Conservation (phyloP, 2,888 invertebrate genomes). For the Eupithecia pulchellata region DNA sequence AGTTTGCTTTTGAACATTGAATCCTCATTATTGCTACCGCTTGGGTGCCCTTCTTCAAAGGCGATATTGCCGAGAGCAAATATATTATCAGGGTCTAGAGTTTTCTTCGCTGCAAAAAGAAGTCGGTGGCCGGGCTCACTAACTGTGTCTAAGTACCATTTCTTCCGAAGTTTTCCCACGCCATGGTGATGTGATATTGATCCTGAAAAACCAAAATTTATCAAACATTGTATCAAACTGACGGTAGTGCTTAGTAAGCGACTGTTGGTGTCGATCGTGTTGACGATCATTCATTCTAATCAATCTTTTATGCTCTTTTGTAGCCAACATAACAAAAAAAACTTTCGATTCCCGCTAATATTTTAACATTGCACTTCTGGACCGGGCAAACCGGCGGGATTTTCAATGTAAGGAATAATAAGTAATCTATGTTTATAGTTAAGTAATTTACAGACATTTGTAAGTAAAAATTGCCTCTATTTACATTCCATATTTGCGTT, state of each 20-base stretch:
- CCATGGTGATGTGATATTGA: slow-evolving; percentile 99
- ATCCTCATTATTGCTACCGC: slow-evolving; percentile 34
- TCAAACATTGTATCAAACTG: neutral
- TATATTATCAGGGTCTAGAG: slow-evolving; percentile 97
- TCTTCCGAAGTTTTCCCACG: slow-evolving; percentile 95
- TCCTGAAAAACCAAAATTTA: slow-evolving; percentile 65
- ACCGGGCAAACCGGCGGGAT: neutral
- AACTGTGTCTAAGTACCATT: slow-evolving; percentile 94
- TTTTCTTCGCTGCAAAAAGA: slow-evolving; percentile 92
- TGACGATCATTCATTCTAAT: slow-evolving; percentile 7
- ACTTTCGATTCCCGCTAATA: neutral
- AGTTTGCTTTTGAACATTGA: slow-evolving; percentile 68
- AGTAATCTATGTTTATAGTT: too few species aligned
- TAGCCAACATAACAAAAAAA: neutral
- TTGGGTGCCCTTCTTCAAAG: slow-evolving; percentile 55
- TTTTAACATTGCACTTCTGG: neutral
- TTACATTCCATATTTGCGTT: too few species aligned
- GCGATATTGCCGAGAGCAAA: slow-evolving; percentile 94
- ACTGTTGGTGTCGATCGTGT: neutral
- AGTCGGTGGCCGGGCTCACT: slow-evolving; percentile 92
- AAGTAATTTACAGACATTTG: too few species aligned
- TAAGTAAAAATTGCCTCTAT: too few species aligned
- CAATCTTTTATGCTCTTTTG: slow-evolving; percentile 6
- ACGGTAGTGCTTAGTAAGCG: neutral
- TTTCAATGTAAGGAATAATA: neutral